Percentiles rank a stretch among this genome's conserved stretches.
phyloP scores from a whole-genome alignment of 2,888 invertebrate genomes.

The Rhopalosiphum nymphaeae region DNA sequence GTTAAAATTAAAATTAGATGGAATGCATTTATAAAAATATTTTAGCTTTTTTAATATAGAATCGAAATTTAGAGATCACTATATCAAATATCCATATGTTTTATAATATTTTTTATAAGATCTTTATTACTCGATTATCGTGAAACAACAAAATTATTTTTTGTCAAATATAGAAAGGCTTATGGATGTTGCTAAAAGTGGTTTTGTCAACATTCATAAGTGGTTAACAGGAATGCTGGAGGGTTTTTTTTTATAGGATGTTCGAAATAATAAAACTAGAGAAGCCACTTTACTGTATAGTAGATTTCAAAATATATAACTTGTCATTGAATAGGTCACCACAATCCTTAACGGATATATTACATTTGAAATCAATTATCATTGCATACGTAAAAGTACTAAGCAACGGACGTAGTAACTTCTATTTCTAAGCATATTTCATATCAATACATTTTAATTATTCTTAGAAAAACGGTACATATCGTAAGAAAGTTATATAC shows the following conservation, averaged over 20 bases:
- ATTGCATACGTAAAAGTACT: not conserved
- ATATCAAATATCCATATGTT: not conserved
- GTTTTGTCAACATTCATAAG: not conserved
- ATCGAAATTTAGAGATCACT: not conserved
- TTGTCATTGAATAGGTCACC: not conserved
- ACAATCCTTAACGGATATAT: not conserved
- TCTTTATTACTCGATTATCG: not conserved
- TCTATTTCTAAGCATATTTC: not conserved
- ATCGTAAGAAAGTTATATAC: not conserved
- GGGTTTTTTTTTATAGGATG: not conserved
- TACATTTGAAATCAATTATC: not conserved
- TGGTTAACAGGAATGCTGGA: not conserved
- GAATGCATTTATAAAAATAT: not conserved
- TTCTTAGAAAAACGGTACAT: not conserved
- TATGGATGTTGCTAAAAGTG: not conserved
- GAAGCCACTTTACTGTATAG: not conserved
- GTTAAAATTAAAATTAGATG: not conserved
- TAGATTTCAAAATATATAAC: not conserved
- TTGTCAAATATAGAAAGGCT: not conserved
- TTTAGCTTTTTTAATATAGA: not conserved
- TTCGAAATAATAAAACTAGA: not conserved
- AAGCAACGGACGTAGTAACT: not conserved
- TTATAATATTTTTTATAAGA: not conserved
- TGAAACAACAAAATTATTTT: constrained; percentile 23
- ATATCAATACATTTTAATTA: not conserved